phyloP scores from a whole-genome alignment of 2,797 vertebrate species.

The Sebastolobus altivelis region DNA sequence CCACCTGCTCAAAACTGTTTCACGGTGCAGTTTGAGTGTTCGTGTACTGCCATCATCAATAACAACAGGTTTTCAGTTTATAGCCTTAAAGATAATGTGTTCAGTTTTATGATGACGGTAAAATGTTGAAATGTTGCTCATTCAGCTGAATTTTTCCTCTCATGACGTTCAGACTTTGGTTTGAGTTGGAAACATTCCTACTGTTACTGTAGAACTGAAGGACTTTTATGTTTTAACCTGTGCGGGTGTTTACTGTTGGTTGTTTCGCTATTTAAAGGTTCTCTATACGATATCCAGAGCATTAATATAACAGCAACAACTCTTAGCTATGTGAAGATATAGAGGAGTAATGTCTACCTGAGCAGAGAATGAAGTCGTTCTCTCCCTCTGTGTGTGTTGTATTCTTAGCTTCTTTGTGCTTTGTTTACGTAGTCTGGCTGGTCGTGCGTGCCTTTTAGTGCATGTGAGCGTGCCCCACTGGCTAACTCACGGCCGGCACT shows the following conservation, averaged over 20 bases:
- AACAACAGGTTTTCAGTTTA: neutral
- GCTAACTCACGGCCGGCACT: too few relatives aligned
- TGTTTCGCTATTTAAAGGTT: conserved; percentile 12
- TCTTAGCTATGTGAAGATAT: neutral
- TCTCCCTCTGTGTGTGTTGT: neutral
- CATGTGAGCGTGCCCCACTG: too few relatives aligned
- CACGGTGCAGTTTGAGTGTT: too few relatives aligned
- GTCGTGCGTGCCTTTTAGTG: too few relatives aligned
- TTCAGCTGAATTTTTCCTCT: neutral
- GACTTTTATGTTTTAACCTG: neutral
- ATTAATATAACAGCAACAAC: neutral
- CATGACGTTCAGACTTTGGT: neutral
- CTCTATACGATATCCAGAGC: neutral
- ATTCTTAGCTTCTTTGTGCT: too few relatives aligned
- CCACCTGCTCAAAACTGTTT: neutral
- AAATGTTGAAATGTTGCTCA: neutral
- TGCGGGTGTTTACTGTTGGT: neutral
- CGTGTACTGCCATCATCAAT: neutral
- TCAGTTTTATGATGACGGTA: neutral
- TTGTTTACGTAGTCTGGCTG: too few relatives aligned
- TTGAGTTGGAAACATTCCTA: neutral
- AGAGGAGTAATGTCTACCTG: too few relatives aligned
- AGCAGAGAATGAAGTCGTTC: neutral
- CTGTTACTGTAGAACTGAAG: conserved; percentile 10
- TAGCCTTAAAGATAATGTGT: neutral